Evolutionary conservation across 2,797 vertebrate species (phyloP).

Genomic region (Ispidina lecontei): DNA sequence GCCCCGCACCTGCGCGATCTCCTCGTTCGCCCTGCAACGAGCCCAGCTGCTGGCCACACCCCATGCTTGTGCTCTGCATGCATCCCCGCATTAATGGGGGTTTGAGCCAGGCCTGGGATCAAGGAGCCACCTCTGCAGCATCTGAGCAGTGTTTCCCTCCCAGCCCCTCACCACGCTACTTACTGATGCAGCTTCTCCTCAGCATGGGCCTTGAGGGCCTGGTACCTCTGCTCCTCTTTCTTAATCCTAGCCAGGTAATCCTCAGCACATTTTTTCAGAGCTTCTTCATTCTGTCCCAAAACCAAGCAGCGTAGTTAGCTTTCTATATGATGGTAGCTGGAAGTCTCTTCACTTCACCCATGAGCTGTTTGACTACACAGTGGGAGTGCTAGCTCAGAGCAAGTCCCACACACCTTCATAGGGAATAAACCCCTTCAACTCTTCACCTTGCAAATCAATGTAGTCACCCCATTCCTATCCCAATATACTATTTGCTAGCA

Average conservation of each 20-base stretch:
- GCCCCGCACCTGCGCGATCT: constrained; percentile 86
- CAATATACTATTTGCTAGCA: neutral
- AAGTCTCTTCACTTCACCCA: neutral
- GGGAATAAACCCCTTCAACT: neutral
- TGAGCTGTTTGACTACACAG: neutral
- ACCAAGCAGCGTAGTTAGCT: neutral
- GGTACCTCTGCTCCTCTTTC: constrained; percentile 90
- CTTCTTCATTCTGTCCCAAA: constrained; percentile 88
- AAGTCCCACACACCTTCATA: neutral
- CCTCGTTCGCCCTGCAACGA: constrained; percentile 85
- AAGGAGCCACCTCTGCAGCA: neutral
- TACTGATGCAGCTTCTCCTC: constrained; percentile 92
- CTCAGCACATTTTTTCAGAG: constrained; percentile 88
- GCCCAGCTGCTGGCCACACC: too few relatives aligned
- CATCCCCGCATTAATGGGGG: too few relatives aligned
- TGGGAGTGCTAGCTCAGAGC: neutral
- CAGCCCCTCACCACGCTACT: constrained; percentile 1
- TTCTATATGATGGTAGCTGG: neutral
- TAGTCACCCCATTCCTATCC: neutral
- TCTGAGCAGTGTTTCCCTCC: neutral
- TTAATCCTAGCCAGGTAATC: constrained; percentile 86
- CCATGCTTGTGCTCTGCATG: too few relatives aligned
- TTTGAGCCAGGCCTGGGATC: too few relatives aligned
- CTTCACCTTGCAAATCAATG: neutral
- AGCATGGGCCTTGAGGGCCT: constrained; percentile 90